Evolutionary conservation across 2,888 invertebrate genomes (phyloP), one percentile per base, ranked within the genome.

Genomic region (Aphodius granarius): DNA sequence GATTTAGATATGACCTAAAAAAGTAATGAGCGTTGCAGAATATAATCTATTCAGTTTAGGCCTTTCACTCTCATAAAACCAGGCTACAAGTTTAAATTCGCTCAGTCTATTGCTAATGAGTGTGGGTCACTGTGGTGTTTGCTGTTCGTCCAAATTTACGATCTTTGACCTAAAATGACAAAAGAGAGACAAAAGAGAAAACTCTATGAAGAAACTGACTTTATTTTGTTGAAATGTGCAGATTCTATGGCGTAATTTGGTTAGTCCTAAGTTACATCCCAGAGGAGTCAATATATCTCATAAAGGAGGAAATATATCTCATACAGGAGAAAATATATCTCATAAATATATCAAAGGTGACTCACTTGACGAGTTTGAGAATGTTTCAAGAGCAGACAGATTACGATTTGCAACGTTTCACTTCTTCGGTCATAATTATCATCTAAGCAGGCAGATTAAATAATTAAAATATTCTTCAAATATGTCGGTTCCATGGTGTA

Each of bases 401-500:
- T 43, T 43, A 43, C 43, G 43, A 9, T 43, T 13, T 43, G 43
- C 43, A 43, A 43, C 3, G 9, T 9, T 43, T 43, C 43, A 43
- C 13, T 43, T 43, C 13, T 43, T 1, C 6, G 43, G 43, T 43
- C 43, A 43, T 43, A 9, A 43, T 6, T 23, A 4, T 5, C 23
- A 43, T 43, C 43, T 6, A 9, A 13, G 43, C 3, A 43, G 43
- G 43, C 43, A 1, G 43, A 43, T 43, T 43, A n/a, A n/a, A n/a
- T 43, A 9, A 0, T 43, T 43, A 6, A 43, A 43, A 43, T 43
- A 6, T 43, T 43, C 43, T 9, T 43, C 43, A 43, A 43, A 43
- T 43, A 43, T 43, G 43, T 43, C 15, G 89, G 89, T 89, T 87
- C 89, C 89, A 90, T 90, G 90, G 90, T 90, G 90, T 90, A 90